Evolutionary conservation across 1,140 invertebrate genomes (phyloP).

Genomic region (Charaxes varanes): DNA sequence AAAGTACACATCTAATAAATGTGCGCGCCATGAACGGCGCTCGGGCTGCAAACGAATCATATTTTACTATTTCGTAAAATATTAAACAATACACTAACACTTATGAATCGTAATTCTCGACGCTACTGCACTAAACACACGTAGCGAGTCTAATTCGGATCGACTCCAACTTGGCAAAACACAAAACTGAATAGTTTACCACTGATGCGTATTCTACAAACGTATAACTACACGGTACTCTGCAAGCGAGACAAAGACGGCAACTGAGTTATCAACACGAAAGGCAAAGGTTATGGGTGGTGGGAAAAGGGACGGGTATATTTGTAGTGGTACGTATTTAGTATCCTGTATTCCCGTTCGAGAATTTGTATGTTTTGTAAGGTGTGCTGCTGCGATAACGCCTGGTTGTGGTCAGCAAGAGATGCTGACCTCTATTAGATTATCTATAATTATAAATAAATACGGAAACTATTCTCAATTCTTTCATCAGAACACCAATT

Average conservation of each 20-base stretch:
- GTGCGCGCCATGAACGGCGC: slow-evolving; percentile 30
- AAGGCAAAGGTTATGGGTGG: slow-evolving; percentile 6
- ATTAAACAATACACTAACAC: slow-evolving; percentile 15
- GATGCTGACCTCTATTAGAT: slow-evolving; percentile 39
- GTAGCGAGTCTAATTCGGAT: slow-evolving; percentile 32
- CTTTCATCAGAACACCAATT: not conserved
- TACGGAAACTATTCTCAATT: not conserved
- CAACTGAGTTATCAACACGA: slow-evolving; percentile 21
- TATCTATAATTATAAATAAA: slow-evolving; percentile 25
- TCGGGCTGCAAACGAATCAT: slow-evolving; percentile 11
- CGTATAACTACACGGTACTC: slow-evolving; percentile 24
- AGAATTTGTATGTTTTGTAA: slow-evolving; percentile 38
- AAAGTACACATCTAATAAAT: slow-evolving; percentile 44
- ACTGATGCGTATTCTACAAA: slow-evolving; percentile 27
- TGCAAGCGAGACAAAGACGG: slow-evolving; percentile 33
- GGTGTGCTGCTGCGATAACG: slow-evolving; percentile 31
- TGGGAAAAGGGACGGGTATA: slow-evolving; percentile 30
- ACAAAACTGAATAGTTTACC: slow-evolving; percentile 48
- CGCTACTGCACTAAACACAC: slow-evolving; percentile 28
- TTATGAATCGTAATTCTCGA: slow-evolving; percentile 23
- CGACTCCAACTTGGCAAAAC: slow-evolving; percentile 48
- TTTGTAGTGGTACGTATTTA: slow-evolving; percentile 16
- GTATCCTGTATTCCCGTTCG: slow-evolving; percentile 58
- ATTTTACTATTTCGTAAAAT: slow-evolving; percentile 11
- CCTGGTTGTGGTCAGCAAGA: slow-evolving; percentile 28